phyloP scores from a whole-genome alignment of 2,888 invertebrate genomes.

The Polydrusus pterygomalis region DNA sequence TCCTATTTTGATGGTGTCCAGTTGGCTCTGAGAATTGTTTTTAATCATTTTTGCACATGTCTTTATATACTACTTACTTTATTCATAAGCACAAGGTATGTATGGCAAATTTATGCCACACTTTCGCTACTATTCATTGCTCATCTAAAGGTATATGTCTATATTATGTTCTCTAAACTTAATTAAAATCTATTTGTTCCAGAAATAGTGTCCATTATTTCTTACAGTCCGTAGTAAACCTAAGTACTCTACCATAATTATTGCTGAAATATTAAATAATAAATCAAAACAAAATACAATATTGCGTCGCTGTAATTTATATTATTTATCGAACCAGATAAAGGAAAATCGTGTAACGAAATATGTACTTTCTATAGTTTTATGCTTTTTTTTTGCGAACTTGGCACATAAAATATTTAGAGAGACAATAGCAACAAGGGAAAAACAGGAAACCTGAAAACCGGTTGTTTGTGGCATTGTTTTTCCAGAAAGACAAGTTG shows the following conservation, averaged over 20 bases:
- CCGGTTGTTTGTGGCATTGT: constrained; percentile 14
- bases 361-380: constrained; percentile 4
- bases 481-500: constrained; percentile 5
- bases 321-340: not conserved
- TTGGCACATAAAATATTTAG: constrained; percentile 17
- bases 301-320: not conserved
- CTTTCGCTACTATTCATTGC: no score
- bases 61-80: no score
- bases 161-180: no score
- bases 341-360: constrained; percentile 1
- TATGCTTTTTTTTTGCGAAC: not conserved
- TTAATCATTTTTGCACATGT: no score
- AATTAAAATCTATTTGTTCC: not conserved
- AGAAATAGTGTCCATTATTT: not conserved
- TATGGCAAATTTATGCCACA: no score
- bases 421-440: not conserved
- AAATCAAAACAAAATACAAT: not conserved
- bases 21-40: no score
- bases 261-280: constrained; percentile 14
- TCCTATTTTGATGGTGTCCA: no score
- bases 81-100: no score
- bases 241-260: not conserved
- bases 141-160: no score
- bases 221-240: not conserved
- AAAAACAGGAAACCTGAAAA: constrained; percentile 20